Percentiles rank a stretch among this genome's conserved stretches.
phyloP scores from a whole-genome alignment of 2,888 invertebrate genomes.

The Capitulum mitella region DNA sequence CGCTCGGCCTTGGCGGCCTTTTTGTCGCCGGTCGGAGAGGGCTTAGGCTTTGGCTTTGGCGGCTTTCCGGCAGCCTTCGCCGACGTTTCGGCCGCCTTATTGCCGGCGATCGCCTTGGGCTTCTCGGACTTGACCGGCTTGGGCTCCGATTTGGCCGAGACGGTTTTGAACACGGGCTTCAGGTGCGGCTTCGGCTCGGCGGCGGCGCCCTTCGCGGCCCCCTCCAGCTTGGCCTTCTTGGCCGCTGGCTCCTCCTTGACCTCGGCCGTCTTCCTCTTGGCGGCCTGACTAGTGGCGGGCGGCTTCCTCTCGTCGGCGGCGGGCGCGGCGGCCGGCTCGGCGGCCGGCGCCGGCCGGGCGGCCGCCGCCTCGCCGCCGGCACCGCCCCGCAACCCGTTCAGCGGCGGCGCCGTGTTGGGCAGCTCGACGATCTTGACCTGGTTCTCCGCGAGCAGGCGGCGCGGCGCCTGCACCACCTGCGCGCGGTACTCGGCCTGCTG shows the following conservation, averaged over 20 bases:
- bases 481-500: background rate
- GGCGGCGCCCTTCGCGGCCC: background rate
- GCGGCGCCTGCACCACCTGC: background rate
- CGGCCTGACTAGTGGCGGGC: background rate
- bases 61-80: background rate
- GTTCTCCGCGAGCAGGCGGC: background rate
- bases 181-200: background rate
- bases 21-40: background rate
- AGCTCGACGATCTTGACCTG: background rate
- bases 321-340: no score
- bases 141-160: background rate
- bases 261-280: background rate
- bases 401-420: background rate
- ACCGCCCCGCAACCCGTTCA: background rate
- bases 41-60: background rate
- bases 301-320: background rate
- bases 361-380: background rate
- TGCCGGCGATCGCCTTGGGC: background rate
- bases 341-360: background rate
- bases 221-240: background rate
- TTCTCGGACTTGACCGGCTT: background rate
- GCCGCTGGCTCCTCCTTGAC: background rate
- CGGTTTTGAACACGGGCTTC: background rate
- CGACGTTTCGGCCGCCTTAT: background rate
- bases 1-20: background rate